Conservation (phyloP, 2,797 vertebrate species). For the Cuniculus paca region DNA sequence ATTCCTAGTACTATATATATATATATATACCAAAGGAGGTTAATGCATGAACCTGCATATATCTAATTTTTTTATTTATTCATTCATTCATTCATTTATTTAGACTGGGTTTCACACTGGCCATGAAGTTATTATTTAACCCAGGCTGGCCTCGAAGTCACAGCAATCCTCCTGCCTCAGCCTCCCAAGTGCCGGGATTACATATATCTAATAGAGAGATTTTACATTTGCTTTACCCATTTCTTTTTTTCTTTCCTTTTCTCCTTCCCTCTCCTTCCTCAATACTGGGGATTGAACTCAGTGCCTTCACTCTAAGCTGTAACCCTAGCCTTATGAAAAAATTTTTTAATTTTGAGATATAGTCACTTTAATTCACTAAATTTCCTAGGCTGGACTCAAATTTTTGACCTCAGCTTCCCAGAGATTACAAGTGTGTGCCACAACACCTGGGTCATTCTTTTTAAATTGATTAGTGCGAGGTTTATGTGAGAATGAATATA, state of each 20-base stretch:
- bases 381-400: background rate
- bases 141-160: too few relatives aligned
- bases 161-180: too few relatives aligned
- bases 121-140: too few relatives aligned
- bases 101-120: too few relatives aligned
- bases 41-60: background rate
- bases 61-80: background rate
- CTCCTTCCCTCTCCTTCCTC: background rate
- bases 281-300: background rate
- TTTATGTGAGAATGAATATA: slow-evolving; percentile 84
- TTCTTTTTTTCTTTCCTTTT: background rate
- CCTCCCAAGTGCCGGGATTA: background rate
- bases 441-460: background rate
- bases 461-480: slow-evolving; percentile 21
- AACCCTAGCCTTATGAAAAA: background rate
- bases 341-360: background rate
- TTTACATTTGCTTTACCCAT: background rate
- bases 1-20: too few relatives aligned
- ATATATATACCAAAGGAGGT: background rate
- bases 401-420: background rate
- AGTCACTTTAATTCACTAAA: background rate
- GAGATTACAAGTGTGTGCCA: background rate
- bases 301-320: background rate
- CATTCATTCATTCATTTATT: background rate
- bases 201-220: background rate